Evolutionary conservation across 2,113 vertebrate genomes (phyloP), one percentile per base, ranked within the genome.

Genomic region (Peromyscus maniculatus): DNA sequence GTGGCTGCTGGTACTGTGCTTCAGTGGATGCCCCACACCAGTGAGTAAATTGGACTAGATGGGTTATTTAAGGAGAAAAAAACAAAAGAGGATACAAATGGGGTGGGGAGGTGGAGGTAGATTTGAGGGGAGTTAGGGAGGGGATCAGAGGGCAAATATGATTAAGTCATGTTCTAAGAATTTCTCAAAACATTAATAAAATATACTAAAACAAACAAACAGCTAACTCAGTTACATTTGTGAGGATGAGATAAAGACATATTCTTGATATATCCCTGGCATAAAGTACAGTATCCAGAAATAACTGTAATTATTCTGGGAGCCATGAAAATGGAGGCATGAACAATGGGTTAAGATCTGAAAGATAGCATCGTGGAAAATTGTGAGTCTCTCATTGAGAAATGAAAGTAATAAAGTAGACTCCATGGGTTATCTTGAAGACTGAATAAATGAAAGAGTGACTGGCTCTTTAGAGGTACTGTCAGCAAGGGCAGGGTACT

Each of bases 351-450:
- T 78, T 46, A 39, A 69, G 24, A 69, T 62, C 72, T 8, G 55
- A 77, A 71, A 28, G 5, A 49, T 11, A 5, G 3, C 3, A 0
- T 0, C 7, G 0, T 3, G 15, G 33, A 10, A 19, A 24, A 49
- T 36, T 1, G 8, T 31, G 15, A 7, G 64, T 75, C 55, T 64
- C 12, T 24, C 62, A 2, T 39, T 2, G 16, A 36, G 64, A 87
- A 87, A 79, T 2, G 9, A 55, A 86, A 94, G 78, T 0, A 12
- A 26, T 39, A 1, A 74, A 8, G 7, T 2, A 2, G 11, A n/a
- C 2, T 22, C 8, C 21, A 0, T 9, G 49, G 12, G 11, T 19
- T 19, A 22, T 49, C 7, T 3, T 4, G 10, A 49, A 2, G 33
- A 69, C 33, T 22, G n/a, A 39, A 36, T 19, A 31, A 22, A 12